Conservation (phyloP, 2,888 invertebrate species). For the Chesias legatella region DNA sequence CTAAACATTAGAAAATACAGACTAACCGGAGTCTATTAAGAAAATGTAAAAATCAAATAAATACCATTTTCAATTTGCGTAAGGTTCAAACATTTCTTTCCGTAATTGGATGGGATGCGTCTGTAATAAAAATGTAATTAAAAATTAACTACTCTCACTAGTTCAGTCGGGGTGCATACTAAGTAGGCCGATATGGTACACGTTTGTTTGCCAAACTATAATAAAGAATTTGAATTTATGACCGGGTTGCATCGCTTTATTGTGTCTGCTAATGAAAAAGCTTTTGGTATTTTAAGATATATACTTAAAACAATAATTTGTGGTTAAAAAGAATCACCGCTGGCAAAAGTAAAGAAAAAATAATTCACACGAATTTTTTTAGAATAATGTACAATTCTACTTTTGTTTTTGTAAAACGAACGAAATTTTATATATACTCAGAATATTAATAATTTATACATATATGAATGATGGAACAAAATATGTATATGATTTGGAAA, state of each 20-base stretch:
- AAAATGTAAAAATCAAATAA: constrained; percentile 7
- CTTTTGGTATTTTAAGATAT: background rate
- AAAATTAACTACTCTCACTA: constrained; percentile 75
- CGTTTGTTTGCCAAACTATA: constrained; percentile 70
- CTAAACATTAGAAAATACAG: no score
- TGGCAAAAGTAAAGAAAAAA: no score
- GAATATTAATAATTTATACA: no score
- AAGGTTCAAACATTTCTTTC: constrained; percentile 61
- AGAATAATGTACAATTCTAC: no score
- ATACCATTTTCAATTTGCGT: constrained; percentile 45
- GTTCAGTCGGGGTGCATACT: constrained; percentile 73
- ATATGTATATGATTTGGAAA: no score
- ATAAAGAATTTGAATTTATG: constrained; percentile 74
- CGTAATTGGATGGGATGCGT: constrained; percentile 74
- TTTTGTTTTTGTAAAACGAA: no score
- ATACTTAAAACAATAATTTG: constrained; percentile 7
- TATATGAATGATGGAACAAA: no score
- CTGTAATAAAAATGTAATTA: constrained; percentile 78
- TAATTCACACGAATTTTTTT: no score
- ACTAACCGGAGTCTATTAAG: no score
- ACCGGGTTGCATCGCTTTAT: constrained; percentile 28
- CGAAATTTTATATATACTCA: no score
- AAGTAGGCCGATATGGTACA: constrained; percentile 60
- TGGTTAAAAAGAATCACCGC: background rate
- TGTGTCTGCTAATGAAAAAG: constrained; percentile 7